phyloP scores from a whole-genome alignment of 1,140 invertebrate genomes.

The Drosophila trapezifrons region DNA sequence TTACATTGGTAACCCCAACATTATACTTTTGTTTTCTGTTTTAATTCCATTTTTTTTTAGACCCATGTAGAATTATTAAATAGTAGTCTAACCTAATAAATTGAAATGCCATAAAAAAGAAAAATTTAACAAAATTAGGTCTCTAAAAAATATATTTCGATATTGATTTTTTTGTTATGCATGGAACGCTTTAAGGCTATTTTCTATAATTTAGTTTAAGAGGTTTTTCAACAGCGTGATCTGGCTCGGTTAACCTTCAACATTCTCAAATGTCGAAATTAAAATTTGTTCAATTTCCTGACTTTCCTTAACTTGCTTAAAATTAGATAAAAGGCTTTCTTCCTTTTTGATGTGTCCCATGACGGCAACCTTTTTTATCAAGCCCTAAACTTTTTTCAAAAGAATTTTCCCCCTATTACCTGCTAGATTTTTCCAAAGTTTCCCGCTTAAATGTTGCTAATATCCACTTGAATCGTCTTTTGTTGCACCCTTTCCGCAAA shows the following conservation, averaged over 20 bases:
- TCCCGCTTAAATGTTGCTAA: slow-evolving; percentile 3
- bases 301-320: background rate
- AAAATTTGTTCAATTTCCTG: background rate
- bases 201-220: slow-evolving; percentile 1
- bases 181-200: background rate
- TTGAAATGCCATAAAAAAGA: too few relatives aligned
- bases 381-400: background rate
- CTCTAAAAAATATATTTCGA: background rate
- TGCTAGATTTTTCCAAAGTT: background rate
- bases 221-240: slow-evolving; percentile 1
- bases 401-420: background rate
- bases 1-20: background rate
- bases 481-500: slow-evolving; percentile 26
- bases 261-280: background rate
- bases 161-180: background rate
- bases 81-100: too few relatives aligned
- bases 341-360: background rate
- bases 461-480: slow-evolving; percentile 8
- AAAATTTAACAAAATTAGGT: background rate
- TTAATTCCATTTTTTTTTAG: background rate
- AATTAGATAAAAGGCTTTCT: background rate
- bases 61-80: background rate
- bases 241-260: background rate
- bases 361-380: background rate
- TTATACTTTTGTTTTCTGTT: background rate